phyloP scores from a whole-genome alignment of 2,113 vertebrate species.

The Tychaedon coryphoeus region DNA sequence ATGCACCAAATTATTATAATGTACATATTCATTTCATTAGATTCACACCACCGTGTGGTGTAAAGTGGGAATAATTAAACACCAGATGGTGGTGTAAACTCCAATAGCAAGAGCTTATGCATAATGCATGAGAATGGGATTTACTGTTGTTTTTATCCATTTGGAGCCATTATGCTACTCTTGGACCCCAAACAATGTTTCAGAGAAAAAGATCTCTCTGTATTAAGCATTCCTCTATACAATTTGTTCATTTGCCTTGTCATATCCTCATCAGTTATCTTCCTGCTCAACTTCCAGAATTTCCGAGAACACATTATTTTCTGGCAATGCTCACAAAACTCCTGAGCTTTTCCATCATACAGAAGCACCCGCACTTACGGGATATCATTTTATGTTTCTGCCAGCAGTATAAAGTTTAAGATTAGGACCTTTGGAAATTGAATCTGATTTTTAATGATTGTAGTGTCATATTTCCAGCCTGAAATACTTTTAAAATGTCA shows the following conservation, averaged over 20 bases:
- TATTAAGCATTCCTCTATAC: constrained; percentile 61
- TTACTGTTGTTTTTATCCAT: constrained; percentile 75
- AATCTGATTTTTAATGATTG: constrained; percentile 79
- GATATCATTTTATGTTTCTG: constrained; percentile 75
- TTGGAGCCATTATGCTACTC: constrained; percentile 74
- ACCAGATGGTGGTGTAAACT: constrained; percentile 79
- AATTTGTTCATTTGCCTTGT: constrained; percentile 70
- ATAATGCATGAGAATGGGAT: constrained; percentile 76
- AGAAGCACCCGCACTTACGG: constrained; percentile 47
- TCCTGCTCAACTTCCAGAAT: constrained; percentile 61
- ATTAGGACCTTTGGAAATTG: constrained; percentile 77
- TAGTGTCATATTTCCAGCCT: constrained; percentile 71
- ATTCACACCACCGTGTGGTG: constrained; percentile 73
- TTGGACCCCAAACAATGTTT: constrained; percentile 72
- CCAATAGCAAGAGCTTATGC: constrained; percentile 67
- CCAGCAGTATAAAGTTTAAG: constrained; percentile 70
- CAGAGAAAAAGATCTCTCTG: constrained; percentile 48
- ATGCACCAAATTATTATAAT: constrained; percentile 64
- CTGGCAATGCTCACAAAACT: constrained; percentile 59
- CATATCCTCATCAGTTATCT: constrained; percentile 68
- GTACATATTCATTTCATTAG: constrained; percentile 73
- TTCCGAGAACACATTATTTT: constrained; percentile 71
- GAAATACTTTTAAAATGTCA: constrained; percentile 76
- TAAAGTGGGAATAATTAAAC: constrained; percentile 80
- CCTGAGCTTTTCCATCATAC: constrained; percentile 61